These are phyloP conservation scores for Lanius ludovicianus DNA, from an alignment of 2,113 vertebrate species.

Conservation along the genomic window DNA sequence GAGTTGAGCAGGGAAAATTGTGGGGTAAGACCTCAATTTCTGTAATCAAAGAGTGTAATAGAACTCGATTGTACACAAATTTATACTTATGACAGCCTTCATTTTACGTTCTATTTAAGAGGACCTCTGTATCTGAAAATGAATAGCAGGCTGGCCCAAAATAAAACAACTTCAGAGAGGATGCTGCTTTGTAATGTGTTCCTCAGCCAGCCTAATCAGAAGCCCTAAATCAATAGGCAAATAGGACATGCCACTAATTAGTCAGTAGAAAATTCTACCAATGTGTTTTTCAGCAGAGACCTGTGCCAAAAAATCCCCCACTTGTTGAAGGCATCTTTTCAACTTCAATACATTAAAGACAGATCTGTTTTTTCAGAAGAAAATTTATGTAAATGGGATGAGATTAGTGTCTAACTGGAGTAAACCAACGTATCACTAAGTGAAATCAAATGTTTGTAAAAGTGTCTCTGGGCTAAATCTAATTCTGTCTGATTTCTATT, in stretches of 20 bases:
- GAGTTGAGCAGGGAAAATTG: slow-evolving; percentile 51
- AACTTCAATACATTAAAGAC: neutral
- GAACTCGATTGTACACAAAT: slow-evolving; percentile 33
- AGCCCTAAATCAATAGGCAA: slow-evolving; percentile 20
- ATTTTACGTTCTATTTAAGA: slow-evolving; percentile 60
- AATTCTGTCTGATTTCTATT: slow-evolving; percentile 9
- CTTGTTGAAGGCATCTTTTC: slow-evolving; percentile 45
- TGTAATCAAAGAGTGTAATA: slow-evolving; percentile 59
- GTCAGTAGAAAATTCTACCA: slow-evolving; percentile 4
- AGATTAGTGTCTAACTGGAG: slow-evolving; percentile 5
- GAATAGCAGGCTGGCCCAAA: slow-evolving; percentile 4
- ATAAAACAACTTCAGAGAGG: slow-evolving; percentile 20
- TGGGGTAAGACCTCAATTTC: slow-evolving; percentile 55
- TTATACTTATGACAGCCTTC: slow-evolving; percentile 45
- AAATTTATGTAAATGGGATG: slow-evolving; percentile 17
- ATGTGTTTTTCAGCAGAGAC: neutral
- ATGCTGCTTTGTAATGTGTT: neutral
- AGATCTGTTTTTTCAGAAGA: neutral
- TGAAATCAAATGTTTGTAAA: slow-evolving; percentile 8
- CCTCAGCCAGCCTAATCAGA: neutral
- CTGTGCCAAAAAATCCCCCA: neutral
- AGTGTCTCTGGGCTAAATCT: slow-evolving; percentile 4
- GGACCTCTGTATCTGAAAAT: slow-evolving; percentile 18
- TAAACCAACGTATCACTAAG: neutral
- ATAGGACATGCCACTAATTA: slow-evolving; percentile 12